Percentiles rank a stretch among this genome's conserved stretches.
phyloP scores from a whole-genome alignment of 2,797 vertebrate species.

The Eulemur mongoz region DNA sequence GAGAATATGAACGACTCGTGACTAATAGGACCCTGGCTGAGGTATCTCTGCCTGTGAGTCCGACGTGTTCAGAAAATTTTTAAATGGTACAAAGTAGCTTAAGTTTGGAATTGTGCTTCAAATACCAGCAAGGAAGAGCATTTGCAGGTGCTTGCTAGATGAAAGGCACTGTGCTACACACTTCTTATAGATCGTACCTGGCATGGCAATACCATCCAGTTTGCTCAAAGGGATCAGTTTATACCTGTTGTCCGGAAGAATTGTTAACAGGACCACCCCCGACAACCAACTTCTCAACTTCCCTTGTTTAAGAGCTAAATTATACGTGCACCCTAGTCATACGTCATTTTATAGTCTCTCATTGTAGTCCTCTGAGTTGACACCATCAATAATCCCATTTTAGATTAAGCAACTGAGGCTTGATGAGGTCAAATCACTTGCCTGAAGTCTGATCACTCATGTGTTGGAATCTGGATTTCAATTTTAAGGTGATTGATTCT shows the following conservation, averaged over 20 bases:
- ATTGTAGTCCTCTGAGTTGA: not conserved
- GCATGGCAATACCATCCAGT: not conserved
- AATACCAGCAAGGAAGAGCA: not conserved
- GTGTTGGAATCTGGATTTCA: not conserved
- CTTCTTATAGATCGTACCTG: not conserved
- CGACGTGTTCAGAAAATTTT: not conserved
- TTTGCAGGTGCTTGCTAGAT: not conserved
- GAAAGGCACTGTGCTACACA: not conserved
- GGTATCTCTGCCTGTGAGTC: not conserved
- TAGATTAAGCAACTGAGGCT: not conserved
- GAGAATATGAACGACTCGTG: not conserved
- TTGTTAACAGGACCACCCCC: not conserved
- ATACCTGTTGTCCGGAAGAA: not conserved
- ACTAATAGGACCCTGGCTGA: not conserved
- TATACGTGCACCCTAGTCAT: not conserved
- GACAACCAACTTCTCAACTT: not conserved
- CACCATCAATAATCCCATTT: not conserved
- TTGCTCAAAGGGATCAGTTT: not conserved
- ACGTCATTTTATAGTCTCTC: not conserved
- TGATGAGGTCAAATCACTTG: not conserved
- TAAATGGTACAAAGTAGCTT: not conserved
- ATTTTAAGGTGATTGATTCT: not conserved
- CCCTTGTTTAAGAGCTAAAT: not conserved
- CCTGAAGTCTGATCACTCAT: not conserved
- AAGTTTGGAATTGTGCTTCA: constrained; percentile 1